Conservation (phyloP, 35 echinoderm and acorn worm species). For the Strongylocentrotus purpuratus region DNA sequence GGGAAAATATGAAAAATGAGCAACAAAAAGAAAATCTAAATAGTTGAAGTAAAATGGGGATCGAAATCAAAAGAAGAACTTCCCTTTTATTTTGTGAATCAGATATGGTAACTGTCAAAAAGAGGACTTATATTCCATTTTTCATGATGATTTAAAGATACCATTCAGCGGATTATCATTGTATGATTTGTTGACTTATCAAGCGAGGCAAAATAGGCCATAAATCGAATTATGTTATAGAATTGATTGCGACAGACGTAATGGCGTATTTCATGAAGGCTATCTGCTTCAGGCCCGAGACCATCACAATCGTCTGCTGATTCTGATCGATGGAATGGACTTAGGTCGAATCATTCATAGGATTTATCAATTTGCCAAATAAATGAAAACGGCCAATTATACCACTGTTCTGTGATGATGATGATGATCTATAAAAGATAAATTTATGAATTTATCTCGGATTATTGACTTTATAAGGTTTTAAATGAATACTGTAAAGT, state of each 20-base stretch:
- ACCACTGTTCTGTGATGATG: neutral
- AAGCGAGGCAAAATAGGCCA: neutral
- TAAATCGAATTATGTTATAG: neutral
- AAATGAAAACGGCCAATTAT: neutral
- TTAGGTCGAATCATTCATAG: neutral
- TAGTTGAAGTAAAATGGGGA: neutral
- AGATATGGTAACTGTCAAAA: neutral
- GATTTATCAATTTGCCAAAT: neutral
- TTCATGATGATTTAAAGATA: neutral
- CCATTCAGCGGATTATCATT: neutral
- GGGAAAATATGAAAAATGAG: neutral
- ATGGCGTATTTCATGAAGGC: neutral
- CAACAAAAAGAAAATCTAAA: neutral
- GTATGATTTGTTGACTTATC: neutral
- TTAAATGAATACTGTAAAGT: neutral
- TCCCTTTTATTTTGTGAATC: neutral
- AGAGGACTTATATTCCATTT: neutral
- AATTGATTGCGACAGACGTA: neutral
- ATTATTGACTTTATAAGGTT: neutral
- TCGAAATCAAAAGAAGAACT: neutral
- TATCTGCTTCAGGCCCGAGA: neutral
- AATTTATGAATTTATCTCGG: neutral
- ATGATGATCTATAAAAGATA: neutral
- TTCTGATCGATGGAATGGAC: slow-evolving; percentile 1
- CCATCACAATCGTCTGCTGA: neutral